Evolutionary conservation across 2,113 vertebrate species (phyloP).

Genomic region (Oxyruncus cristatus): DNA sequence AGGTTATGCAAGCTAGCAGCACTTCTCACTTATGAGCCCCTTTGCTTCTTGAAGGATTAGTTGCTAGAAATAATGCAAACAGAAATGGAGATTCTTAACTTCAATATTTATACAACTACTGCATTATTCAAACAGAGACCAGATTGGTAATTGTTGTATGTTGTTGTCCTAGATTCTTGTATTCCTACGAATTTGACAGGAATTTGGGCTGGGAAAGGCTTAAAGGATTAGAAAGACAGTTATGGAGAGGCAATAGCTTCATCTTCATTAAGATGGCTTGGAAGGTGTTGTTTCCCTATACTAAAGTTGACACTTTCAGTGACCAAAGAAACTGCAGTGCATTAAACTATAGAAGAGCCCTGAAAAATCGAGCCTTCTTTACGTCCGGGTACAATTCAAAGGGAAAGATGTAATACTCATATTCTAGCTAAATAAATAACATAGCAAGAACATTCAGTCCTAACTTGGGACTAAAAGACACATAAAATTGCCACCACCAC

Average conservation of each 20-base stretch:
- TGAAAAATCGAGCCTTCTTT: background rate
- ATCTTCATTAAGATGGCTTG: background rate
- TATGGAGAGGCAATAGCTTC: background rate
- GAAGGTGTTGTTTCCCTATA: background rate
- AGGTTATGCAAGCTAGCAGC: background rate
- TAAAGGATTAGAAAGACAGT: background rate
- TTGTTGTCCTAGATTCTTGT: background rate
- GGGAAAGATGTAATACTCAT: background rate
- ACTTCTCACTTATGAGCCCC: background rate
- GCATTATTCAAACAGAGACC: conserved; percentile 2
- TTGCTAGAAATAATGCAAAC: background rate
- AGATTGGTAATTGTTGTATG: background rate
- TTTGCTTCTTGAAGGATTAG: background rate
- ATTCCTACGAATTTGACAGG: background rate
- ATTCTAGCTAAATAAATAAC: background rate
- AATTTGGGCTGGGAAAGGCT: background rate
- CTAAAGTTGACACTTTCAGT: background rate
- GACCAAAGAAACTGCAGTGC: background rate
- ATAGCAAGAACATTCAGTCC: background rate
- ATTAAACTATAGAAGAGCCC: background rate
- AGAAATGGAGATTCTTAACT: background rate
- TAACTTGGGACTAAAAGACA: background rate
- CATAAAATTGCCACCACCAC: background rate
- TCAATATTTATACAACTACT: background rate
- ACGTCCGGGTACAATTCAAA: background rate